These are phyloP conservation scores for Anolis apletophallus DNA, from an alignment of 2,797 vertebrate species.

Conservation along the genomic window DNA sequence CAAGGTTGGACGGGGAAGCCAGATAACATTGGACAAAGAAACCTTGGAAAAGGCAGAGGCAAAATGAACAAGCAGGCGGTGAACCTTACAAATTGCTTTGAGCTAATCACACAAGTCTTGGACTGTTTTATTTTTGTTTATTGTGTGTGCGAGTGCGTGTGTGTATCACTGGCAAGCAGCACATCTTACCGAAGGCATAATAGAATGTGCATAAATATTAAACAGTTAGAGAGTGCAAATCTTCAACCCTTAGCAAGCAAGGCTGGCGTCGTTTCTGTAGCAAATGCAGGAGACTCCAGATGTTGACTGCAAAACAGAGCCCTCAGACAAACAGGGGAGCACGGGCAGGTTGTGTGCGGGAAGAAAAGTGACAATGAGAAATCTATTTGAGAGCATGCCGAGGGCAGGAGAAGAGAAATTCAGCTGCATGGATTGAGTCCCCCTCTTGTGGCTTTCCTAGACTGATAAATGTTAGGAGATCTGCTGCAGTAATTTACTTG, in stretches of 20 bases:
- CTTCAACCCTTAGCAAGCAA: neutral
- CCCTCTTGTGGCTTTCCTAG: neutral
- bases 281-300: neutral
- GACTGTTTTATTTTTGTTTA: no score
- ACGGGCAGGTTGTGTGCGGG: neutral
- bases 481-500: neutral
- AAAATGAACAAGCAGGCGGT: neutral
- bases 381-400: neutral
- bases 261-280: neutral
- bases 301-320: neutral
- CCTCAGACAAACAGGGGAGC: neutral
- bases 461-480: neutral
- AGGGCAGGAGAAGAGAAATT: neutral
- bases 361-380: constrained; percentile 11
- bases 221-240: neutral
- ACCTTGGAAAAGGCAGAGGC: neutral
- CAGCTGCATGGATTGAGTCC: neutral
- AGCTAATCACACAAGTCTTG: neutral
- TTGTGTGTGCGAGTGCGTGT: neutral
- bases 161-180: neutral
- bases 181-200: neutral
- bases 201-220: constrained; percentile 5
- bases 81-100: neutral
- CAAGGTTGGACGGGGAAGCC: neutral
- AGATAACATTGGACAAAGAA: neutral